Percentiles rank a stretch among this genome's conserved stretches.
These are phyloP conservation scores for Liparis tanakae DNA, from an alignment of 2,797 vertebrate species.

Conservation along the genomic window DNA sequence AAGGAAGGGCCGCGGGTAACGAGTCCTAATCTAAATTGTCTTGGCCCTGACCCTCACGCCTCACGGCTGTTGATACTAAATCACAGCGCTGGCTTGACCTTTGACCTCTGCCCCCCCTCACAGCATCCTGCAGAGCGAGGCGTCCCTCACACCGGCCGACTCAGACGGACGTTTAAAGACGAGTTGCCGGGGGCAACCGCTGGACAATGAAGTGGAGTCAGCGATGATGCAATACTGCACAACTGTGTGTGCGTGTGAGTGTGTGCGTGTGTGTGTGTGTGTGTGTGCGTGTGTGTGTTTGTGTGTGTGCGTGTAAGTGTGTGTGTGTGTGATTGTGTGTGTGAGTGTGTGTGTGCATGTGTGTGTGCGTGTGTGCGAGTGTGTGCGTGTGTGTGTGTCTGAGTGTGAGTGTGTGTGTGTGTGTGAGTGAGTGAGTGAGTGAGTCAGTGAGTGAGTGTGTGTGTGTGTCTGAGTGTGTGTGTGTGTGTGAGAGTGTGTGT, in stretches of 20 bases:
- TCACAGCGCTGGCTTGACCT: slow-evolving; percentile 69
- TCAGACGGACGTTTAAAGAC: slow-evolving; percentile 7
- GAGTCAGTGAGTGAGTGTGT: no score
- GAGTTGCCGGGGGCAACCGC: slow-evolving; percentile 13
- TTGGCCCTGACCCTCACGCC: slow-evolving; percentile 76
- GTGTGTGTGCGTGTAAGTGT: slow-evolving; percentile 43
- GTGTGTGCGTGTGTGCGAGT: slow-evolving; percentile 47
- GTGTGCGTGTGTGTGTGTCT: slow-evolving; percentile 48
- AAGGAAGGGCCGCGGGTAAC: slow-evolving; percentile 72
- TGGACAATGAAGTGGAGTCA: slow-evolving; percentile 33
- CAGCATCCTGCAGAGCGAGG: slow-evolving; percentile 25
- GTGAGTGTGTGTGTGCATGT: slow-evolving; percentile 44
- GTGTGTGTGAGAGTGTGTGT: slow-evolving; percentile 47
- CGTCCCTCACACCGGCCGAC: no score
- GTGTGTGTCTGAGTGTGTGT: slow-evolving; percentile 47
- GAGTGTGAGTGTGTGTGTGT: slow-evolving; percentile 41
- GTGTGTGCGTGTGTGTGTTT: slow-evolving; percentile 45
- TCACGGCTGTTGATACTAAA: slow-evolving; percentile 70
- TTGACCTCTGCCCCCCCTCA: slow-evolving; percentile 57
- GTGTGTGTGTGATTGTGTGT: slow-evolving; percentile 48
- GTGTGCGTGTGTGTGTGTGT: slow-evolving; percentile 43
- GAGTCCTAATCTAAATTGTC: slow-evolving; percentile 82
- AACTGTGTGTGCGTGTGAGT: slow-evolving; percentile 46
- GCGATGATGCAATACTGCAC: slow-evolving; percentile 52
- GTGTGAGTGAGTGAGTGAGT: no score